phyloP scores from a whole-genome alignment of 2,797 vertebrate genomes.

The Sebastes flavidus region DNA sequence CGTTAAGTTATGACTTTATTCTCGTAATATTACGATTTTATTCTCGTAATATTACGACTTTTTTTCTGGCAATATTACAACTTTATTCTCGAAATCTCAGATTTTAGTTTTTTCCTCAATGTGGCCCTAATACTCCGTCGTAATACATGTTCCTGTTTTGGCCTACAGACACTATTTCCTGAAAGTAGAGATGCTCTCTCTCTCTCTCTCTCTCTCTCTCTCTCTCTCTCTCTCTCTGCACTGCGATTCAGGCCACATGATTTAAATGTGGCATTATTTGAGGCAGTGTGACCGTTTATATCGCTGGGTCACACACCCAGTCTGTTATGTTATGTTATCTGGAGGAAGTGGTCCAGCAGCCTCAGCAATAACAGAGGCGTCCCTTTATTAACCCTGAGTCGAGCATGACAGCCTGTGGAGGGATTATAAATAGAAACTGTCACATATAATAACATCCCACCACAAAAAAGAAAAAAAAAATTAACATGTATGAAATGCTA shows the following conservation, averaged over 20 bases:
- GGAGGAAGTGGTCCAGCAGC: conserved; percentile 18
- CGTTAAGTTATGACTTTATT: too few species aligned
- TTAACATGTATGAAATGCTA: background rate
- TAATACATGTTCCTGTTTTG: background rate
- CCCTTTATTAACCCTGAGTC: background rate
- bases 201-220: background rate
- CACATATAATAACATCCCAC: background rate
- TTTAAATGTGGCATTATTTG: background rate
- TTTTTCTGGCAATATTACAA: too few species aligned
- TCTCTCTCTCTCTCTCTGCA: too few species aligned
- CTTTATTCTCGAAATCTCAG: too few species aligned
- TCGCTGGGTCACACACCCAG: background rate
- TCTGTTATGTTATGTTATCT: background rate
- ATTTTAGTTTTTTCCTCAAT: too few species aligned
- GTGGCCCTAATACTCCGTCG: too few species aligned
- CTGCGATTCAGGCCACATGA: background rate
- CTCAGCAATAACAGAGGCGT: background rate
- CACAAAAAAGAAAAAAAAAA: background rate
- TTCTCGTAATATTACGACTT: too few species aligned
- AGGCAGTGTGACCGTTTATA: background rate
- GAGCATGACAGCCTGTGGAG: background rate
- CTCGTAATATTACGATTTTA: too few species aligned
- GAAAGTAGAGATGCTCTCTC: background rate
- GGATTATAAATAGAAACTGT: background rate
- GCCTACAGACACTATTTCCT: background rate